Evolutionary conservation across 2,797 vertebrate species (phyloP).

Genomic region (Thunnus albacares): DNA sequence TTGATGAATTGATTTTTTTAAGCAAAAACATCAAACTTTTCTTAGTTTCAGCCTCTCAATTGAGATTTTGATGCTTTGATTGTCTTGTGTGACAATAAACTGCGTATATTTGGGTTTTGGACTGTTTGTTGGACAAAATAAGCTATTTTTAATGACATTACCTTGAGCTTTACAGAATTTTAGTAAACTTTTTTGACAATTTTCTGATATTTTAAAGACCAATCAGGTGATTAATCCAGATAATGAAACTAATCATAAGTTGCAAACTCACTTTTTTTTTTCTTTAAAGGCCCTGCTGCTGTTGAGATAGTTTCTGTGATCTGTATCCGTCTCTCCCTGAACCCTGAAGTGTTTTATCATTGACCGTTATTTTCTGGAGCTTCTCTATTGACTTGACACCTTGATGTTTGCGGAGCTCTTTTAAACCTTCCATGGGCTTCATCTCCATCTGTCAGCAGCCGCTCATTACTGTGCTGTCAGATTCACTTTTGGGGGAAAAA

Average conservation of each 20-base stretch:
- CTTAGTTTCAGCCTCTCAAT: not conserved
- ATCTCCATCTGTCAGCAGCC: not conserved
- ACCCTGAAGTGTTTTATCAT: slow-evolving; percentile 27
- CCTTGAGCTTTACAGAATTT: not conserved
- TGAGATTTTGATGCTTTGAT: not conserved
- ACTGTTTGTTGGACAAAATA: not conserved
- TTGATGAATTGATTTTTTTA: not conserved
- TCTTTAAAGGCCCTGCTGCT: not conserved
- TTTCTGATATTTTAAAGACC: slow-evolving; percentile 5
- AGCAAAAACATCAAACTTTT: not conserved
- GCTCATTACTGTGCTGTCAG: slow-evolving; percentile 4
- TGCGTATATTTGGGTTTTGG: too few relatives aligned
- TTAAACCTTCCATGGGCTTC: slow-evolving; percentile 2
- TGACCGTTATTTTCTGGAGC: slow-evolving; percentile 17
- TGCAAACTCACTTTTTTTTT: not conserved
- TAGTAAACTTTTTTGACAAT: not conserved
- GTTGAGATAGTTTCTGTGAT: slow-evolving; percentile 21
- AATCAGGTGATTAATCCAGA: not conserved
- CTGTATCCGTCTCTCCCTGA: slow-evolving; percentile 19
- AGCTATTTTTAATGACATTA: not conserved
- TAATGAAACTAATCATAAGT: not conserved
- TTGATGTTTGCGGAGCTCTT: slow-evolving; percentile 4
- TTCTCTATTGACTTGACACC: not conserved
- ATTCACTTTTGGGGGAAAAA: not conserved
- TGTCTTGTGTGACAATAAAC: too few relatives aligned